phyloP scores from a whole-genome alignment of 2,888 invertebrate genomes.

The Ormyrus nitidulus region DNA sequence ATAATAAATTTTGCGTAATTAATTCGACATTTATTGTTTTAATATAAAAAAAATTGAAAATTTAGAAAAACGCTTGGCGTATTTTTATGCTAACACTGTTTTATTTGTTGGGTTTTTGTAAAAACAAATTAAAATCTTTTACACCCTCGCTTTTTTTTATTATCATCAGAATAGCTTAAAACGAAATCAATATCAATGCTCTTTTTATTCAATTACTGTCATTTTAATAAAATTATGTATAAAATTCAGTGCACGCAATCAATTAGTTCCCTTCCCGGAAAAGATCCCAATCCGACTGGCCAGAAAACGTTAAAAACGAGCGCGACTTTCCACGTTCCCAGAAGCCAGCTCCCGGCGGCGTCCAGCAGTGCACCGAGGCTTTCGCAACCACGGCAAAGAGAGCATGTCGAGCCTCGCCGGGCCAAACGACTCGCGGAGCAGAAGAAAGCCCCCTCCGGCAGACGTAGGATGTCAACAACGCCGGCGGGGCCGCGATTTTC shows the following conservation, averaged over 20 bases:
- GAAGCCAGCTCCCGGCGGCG: too few relatives aligned
- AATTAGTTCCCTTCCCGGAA: too few relatives aligned
- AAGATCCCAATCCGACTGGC: too few relatives aligned
- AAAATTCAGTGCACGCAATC: background rate
- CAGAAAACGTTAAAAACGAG: too few relatives aligned
- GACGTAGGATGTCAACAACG: background rate
- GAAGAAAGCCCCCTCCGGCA: too few relatives aligned
- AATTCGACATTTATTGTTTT: background rate
- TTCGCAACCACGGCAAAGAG: conserved; percentile 19
- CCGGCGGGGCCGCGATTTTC: conserved; percentile 6
- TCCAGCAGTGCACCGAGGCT: background rate
- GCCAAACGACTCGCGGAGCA: too few relatives aligned
- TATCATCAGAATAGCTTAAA: conserved; percentile 7
- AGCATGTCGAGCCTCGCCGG: conserved; percentile 25
- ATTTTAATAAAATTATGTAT: conserved; percentile 30
- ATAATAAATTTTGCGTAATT: background rate
- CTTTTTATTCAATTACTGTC: conserved; percentile 4
- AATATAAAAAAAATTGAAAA: too few relatives aligned
- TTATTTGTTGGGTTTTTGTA: too few relatives aligned
- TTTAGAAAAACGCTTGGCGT: too few relatives aligned
- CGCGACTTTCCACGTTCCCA: too few relatives aligned
- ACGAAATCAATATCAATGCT: conserved; percentile 18
- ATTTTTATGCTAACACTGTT: too few relatives aligned
- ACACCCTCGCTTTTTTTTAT: background rate
- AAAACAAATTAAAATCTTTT: too few relatives aligned